phyloP scores from a whole-genome alignment of 2,797 vertebrate species.

The Taenioides sp. region DNA sequence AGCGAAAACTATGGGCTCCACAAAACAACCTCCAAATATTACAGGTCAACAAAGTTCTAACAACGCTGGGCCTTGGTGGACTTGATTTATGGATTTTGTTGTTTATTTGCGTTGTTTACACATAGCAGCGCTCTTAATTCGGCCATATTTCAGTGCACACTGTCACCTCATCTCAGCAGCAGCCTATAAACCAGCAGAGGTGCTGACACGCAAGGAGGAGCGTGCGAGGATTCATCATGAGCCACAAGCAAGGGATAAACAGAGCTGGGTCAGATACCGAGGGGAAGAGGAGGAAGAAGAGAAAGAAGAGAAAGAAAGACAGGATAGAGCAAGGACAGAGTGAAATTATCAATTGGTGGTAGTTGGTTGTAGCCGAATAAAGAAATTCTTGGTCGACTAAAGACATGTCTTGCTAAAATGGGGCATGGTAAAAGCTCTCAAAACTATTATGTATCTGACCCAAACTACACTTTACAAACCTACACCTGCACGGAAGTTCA shows the following conservation, averaged over 20 bases:
- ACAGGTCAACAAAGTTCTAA: slow-evolving; percentile 60
- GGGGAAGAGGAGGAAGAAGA: slow-evolving; percentile 16
- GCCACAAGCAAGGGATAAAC: slow-evolving; percentile 46
- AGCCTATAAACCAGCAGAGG: slow-evolving; percentile 68
- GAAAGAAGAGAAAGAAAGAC: not conserved
- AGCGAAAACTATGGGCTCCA: slow-evolving; percentile 30
- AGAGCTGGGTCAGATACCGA: slow-evolving; percentile 47
- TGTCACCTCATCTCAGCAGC: slow-evolving; percentile 68
- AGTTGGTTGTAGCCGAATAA: no score
- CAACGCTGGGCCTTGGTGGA: slow-evolving; percentile 21
- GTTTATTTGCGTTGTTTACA: slow-evolving; percentile 68
- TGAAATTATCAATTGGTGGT: no score
- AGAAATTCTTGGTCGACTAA: no score
- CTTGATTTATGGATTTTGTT: slow-evolving; percentile 53
- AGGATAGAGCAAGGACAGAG: not conserved
- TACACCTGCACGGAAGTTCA: no score
- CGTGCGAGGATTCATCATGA: slow-evolving; percentile 67
- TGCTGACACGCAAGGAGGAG: slow-evolving; percentile 70
- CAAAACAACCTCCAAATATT: slow-evolving; percentile 39
- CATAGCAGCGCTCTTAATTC: slow-evolving; percentile 68
- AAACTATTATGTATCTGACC: no score
- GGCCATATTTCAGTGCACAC: slow-evolving; percentile 64
- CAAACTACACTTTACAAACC: no score
- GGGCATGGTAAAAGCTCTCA: no score
- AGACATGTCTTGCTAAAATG: no score